phyloP scores from a whole-genome alignment of 1,140 invertebrate species.

The Episyrphus balteatus region DNA sequence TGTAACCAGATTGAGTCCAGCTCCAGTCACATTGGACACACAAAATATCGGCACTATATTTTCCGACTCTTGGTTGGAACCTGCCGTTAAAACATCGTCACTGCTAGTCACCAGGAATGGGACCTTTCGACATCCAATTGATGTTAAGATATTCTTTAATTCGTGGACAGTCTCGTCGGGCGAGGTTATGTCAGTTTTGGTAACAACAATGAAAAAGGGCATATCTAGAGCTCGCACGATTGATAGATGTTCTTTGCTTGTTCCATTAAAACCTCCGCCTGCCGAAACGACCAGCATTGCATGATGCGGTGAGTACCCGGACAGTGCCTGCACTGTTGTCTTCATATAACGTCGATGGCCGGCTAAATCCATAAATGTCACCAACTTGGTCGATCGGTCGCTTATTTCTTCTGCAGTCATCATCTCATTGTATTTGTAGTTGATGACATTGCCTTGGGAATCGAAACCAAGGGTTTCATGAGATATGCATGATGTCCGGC shows the following conservation, averaged over 20 bases:
- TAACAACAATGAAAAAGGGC: slow-evolving; percentile 82
- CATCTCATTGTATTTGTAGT: slow-evolving; percentile 79
- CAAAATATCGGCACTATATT: slow-evolving; percentile 79
- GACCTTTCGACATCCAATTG: slow-evolving; percentile 53
- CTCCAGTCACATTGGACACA: slow-evolving; percentile 90
- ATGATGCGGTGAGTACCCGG: slow-evolving; percentile 89
- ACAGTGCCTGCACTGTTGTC: slow-evolving; percentile 89
- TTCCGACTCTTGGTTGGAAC: slow-evolving; percentile 47
- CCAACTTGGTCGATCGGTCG: slow-evolving; percentile 77
- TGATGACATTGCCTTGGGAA: slow-evolving; percentile 59
- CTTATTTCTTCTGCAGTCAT: slow-evolving; percentile 91
- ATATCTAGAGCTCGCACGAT: slow-evolving; percentile 75
- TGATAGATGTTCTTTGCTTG: slow-evolving; percentile 73
- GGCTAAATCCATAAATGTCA: slow-evolving; percentile 93
- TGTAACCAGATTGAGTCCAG: slow-evolving; percentile 67
- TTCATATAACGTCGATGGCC: slow-evolving; percentile 93
- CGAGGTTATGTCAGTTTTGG: slow-evolving; percentile 74
- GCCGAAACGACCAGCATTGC: slow-evolving; percentile 78
- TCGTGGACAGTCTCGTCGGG: slow-evolving; percentile 47
- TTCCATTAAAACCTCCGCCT: slow-evolving; percentile 48
- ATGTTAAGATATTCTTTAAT: slow-evolving; percentile 50
- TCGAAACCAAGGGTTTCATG: slow-evolving; percentile 96
- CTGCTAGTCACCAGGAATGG: slow-evolving; percentile 55
- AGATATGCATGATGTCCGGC: slow-evolving; percentile 90
- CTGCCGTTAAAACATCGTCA: slow-evolving; percentile 62